phyloP scores from a whole-genome alignment of 2,888 invertebrate species.

The Acronicta leporina region DNA sequence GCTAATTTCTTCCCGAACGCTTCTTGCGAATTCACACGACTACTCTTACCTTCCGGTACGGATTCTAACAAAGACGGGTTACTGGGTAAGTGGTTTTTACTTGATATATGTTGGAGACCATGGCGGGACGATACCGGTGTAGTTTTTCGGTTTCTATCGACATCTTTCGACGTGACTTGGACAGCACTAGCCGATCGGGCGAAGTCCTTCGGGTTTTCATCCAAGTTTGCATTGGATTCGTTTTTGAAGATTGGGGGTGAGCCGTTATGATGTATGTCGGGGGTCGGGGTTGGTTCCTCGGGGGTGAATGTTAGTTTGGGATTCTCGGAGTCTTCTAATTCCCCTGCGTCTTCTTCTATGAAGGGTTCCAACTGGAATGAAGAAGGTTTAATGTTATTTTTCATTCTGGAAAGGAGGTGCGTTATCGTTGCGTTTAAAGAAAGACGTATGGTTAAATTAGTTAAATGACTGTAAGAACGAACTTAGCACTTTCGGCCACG shows the following conservation, averaged over 20 bases:
- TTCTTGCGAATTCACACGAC: slow-evolving; percentile 77
- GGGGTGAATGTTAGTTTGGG: slow-evolving; percentile 73
- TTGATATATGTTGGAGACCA: slow-evolving; percentile 90
- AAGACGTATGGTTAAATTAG: too few relatives aligned
- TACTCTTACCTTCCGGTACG: slow-evolving; percentile 90
- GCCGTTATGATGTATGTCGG: slow-evolving; percentile 71
- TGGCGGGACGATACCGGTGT: slow-evolving; percentile 74
- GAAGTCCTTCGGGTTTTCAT: slow-evolving; percentile 77
- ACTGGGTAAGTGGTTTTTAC: slow-evolving; percentile 90
- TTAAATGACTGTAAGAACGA: too few relatives aligned
- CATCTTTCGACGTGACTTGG: slow-evolving; percentile 87
- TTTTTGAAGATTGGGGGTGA: slow-evolving; percentile 78
- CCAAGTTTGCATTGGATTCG: slow-evolving; percentile 67
- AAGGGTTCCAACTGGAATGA: slow-evolving; percentile 76
- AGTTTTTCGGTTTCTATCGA: slow-evolving; percentile 75
- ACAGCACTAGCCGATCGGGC: slow-evolving; percentile 92
- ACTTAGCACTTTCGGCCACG: too few relatives aligned
- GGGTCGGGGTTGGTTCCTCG: slow-evolving; percentile 63
- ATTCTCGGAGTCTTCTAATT: slow-evolving; percentile 65
- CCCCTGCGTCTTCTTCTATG: slow-evolving; percentile 76
- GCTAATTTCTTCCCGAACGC: slow-evolving; percentile 78
- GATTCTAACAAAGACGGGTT: slow-evolving; percentile 91
- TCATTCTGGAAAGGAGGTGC: not conserved
- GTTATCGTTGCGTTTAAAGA: not conserved
- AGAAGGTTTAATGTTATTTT: not conserved